Conservation (phyloP, 2,797 vertebrate species). For the Hapalemur alaotrensis region DNA sequence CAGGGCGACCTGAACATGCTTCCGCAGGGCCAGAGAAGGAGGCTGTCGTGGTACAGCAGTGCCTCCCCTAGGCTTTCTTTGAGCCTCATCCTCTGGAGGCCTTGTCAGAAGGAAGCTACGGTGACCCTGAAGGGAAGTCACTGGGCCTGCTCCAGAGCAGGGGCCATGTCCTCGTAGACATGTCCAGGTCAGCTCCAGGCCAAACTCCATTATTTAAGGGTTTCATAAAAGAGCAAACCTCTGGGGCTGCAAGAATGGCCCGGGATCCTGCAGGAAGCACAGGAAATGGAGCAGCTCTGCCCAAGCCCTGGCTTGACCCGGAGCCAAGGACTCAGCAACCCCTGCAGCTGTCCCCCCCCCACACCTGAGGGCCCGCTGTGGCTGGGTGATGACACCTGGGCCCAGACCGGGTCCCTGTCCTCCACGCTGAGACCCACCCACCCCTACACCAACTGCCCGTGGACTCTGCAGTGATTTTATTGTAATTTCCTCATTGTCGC, state of each 20-base stretch:
- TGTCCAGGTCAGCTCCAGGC: slow-evolving; percentile 34
- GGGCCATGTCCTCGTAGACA: neutral
- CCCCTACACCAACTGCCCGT: neutral
- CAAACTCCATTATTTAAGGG: slow-evolving; percentile 70
- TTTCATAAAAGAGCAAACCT: slow-evolving; percentile 61
- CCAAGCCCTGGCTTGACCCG: slow-evolving; percentile 21
- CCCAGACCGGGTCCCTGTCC: neutral
- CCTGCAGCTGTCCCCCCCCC: neutral
- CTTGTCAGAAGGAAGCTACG: neutral
- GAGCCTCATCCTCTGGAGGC: neutral
- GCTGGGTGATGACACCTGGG: neutral
- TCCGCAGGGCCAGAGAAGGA: neutral
- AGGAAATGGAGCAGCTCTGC: slow-evolving; percentile 63
- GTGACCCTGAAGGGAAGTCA: slow-evolving; percentile 50
- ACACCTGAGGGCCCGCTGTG: neutral
- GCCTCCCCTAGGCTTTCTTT: neutral
- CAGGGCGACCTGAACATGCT: neutral
- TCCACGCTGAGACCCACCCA: neutral
- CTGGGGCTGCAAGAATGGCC: slow-evolving; percentile 64
- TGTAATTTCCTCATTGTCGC: slow-evolving; percentile 69
- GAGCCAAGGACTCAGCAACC: neutral
- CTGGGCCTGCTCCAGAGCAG: neutral
- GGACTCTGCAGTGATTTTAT: slow-evolving; percentile 67
- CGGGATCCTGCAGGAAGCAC: slow-evolving; percentile 42
- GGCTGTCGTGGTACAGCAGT: neutral